Evolutionary conservation across 1,140 invertebrate genomes (phyloP), one percentile per base, ranked within the genome.

Genomic region (Chironomus striatipennis): DNA sequence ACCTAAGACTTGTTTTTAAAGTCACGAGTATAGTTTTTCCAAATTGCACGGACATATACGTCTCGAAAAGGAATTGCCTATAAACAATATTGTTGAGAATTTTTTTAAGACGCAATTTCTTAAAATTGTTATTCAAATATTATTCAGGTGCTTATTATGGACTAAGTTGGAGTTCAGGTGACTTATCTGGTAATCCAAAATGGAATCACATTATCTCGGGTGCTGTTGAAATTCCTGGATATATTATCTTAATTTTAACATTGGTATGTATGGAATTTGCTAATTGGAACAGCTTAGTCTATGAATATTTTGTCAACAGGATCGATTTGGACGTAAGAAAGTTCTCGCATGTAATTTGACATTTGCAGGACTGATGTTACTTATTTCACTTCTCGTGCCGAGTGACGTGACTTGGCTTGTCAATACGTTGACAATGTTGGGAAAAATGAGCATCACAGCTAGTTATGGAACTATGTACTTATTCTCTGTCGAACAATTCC

Each of bases 401-500:
- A 65, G 79, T 76, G 80, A 87, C 74, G 80, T 85, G 74, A 81
- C 81, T 3, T 89, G 86, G 85, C 76, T 91, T n/a, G 80, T 87
- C 0, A 86, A 92, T 5, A 84, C 86, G 7, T 85, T 90, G 65
- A 90, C 91, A 7, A 93, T 95, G 91, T 80, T 91, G 67, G 92
- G 90, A 8, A 95, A 95, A 84, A 84, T 95, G 77, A 89, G 90
- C 15, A 93, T 94, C 74, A 93, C 92, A 0, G 87, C 91, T 0
- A 91, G 91, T 7, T 95, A 92, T 79, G 90, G 89, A 42, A 88
- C 91, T 1, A 87, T 94, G 42, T 94, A 93, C 78, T 86, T 94
- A 67, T 93, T 91, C 79, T 90, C 93, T 9, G 88, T 90, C 7
- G 93, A 95, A 83, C 89, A 93, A 78, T 94, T 93, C 78, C 93